Evolutionary conservation across 2,113 vertebrate genomes (phyloP), one percentile per base, ranked within the genome.

Genomic region (Alaudala cheleensis): DNA sequence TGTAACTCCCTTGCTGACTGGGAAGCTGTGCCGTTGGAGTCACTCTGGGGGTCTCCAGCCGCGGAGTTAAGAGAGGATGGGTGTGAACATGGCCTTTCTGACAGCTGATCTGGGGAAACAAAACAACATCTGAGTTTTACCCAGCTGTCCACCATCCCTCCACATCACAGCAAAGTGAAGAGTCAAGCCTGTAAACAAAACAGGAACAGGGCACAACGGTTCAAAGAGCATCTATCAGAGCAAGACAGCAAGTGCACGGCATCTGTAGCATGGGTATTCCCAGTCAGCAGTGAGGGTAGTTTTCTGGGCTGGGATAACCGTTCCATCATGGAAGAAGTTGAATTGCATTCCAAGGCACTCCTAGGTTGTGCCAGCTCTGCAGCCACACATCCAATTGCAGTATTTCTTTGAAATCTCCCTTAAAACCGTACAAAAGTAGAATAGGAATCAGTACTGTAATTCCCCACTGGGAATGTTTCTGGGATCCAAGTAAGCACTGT

Each of bases 31-130:
- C 93, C 11, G 92, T 94, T 95, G 29, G 90, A 83, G 84, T 91
- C 98, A 12, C 97, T 47, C 94, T 98, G 98, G 67, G 98, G 92
- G 74, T 97, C 97, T 47, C 97, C 97, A 28, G 97, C 74, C 16
- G 85, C 87, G 58, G 97, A 97, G 89, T 96, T 98, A 98, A 97
- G 97, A 94, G 98, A 96, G 14, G 97, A 97, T 8, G 97, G 96
- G 79, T 94, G 98, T 8, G 98, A 92, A 97, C 99, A 99, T 99
- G 98, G 98, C 94, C 98, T 98, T 97, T 98, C 97, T 39, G 98
- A 92, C 5, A 96, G 95, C 86, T 98, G 98, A 95, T 99, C 99
- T 99, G 97, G 62, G 45, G 67, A 89, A 74, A 89, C 31, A 88
- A 93, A 91, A 88, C 53, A 88, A 37, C 5, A 4, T 5, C 69